Evolutionary conservation across 1,140 invertebrate species (phyloP).

Genomic region (Phenacoccus solenopsis): DNA sequence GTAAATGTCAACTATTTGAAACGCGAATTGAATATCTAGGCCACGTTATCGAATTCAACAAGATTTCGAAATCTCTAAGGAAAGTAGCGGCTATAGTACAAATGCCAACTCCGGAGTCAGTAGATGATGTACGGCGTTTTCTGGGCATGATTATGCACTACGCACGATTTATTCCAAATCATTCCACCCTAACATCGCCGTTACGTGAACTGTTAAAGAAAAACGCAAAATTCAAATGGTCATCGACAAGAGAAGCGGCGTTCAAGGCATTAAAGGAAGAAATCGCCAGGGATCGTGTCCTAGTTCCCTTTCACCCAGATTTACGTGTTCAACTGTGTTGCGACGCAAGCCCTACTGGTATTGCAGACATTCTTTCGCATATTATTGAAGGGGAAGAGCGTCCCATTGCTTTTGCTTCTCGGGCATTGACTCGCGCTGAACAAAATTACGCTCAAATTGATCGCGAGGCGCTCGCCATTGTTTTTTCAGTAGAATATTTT

Average conservation of each 20-base stretch:
- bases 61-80: slow-evolving; percentile 31
- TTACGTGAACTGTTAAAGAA: slow-evolving; percentile 28
- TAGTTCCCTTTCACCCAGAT: slow-evolving; percentile 35
- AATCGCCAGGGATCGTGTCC: slow-evolving; percentile 23
- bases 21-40: slow-evolving; percentile 32
- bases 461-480: slow-evolving; percentile 36
- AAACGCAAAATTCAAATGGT: slow-evolving; percentile 24
- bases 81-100: slow-evolving; percentile 30
- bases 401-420: slow-evolving; percentile 35
- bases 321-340: slow-evolving; percentile 37
- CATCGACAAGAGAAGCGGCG: slow-evolving; percentile 25
- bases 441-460: slow-evolving; percentile 36
- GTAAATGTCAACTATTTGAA: slow-evolving; percentile 32
- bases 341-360: slow-evolving; percentile 31
- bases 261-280: slow-evolving; percentile 34
- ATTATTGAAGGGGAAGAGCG: slow-evolving; percentile 32
- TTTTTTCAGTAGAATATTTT: slow-evolving; percentile 34
- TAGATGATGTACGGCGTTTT: slow-evolving; percentile 23
- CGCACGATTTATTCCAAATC: slow-evolving; percentile 31
- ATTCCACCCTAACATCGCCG: slow-evolving; percentile 27
- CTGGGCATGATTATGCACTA: slow-evolving; percentile 31
- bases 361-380: slow-evolving; percentile 31
- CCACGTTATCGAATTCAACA: slow-evolving; percentile 28
- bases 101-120: slow-evolving; percentile 24
- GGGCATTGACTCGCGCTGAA: slow-evolving; percentile 33